phyloP scores from a whole-genome alignment of 1,140 invertebrate species.

The Hesperophylax magnus region DNA sequence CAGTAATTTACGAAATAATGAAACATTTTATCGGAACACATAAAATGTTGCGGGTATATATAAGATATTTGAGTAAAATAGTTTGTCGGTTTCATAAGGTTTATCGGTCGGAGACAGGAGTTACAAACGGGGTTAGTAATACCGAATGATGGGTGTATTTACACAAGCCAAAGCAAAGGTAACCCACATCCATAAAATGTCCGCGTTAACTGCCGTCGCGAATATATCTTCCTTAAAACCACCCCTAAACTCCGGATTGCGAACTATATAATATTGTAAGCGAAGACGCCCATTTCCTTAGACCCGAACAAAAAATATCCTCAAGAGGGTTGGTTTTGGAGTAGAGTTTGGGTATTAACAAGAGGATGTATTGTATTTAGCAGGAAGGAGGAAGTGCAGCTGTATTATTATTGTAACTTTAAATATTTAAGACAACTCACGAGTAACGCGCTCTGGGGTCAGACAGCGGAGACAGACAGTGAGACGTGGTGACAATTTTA shows the following conservation, averaged over 20 bases:
- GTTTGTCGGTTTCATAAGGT: neutral
- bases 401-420: conserved; percentile 22
- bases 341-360: neutral
- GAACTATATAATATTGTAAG: too few species aligned
- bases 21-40: neutral
- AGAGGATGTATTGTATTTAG: neutral
- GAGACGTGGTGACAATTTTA: too few species aligned
- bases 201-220: conserved; percentile 18
- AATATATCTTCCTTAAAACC: conserved; percentile 19
- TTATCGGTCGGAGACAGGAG: neutral
- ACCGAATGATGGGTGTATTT: conserved; percentile 24
- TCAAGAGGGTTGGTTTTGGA: neutral
- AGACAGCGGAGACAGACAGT: too few species aligned
- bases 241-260: neutral
- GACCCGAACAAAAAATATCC: conserved; percentile 5
- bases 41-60: too few species aligned
- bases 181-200: conserved; percentile 34
- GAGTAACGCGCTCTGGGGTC: neutral
- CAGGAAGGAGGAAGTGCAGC: conserved; percentile 7
- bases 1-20: neutral
- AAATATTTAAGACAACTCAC: conserved; percentile 1
- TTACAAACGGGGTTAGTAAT: conserved; percentile 16
- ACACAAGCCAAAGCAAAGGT: conserved; percentile 28
- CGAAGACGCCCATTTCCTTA: neutral
- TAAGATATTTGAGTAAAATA: neutral